Percentiles rank a stretch among this genome's conserved stretches.
Conservation (phyloP, 2,113 vertebrate genomes). For the Vulpes vulpes region DNA sequence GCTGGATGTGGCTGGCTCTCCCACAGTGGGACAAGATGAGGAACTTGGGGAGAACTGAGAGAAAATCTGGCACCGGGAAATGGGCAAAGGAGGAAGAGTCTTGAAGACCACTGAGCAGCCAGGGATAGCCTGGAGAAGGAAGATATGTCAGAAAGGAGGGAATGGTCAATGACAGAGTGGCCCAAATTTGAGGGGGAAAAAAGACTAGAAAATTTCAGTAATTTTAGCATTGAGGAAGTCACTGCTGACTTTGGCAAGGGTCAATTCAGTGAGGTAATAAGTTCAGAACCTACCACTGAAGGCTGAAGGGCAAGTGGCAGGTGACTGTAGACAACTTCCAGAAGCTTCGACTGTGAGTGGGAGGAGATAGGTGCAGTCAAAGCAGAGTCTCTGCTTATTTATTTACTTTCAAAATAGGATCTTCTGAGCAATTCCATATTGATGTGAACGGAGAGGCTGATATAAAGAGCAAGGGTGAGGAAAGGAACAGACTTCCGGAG, state of each 20-base stretch:
- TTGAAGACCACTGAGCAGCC: fast-evolving
- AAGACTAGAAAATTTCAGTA: not conserved
- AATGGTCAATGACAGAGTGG: not conserved
- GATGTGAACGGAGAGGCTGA: not conserved
- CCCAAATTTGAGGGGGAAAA: not conserved
- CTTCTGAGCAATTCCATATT: not conserved
- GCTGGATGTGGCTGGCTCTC: too few species aligned
- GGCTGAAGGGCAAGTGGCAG: not conserved
- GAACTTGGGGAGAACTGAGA: not conserved
- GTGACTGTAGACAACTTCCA: not conserved
- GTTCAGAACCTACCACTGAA: not conserved
- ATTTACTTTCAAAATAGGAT: not conserved
- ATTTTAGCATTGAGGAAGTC: not conserved
- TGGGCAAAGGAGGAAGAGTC: not conserved
- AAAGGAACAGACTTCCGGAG: not conserved
- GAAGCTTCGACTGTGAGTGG: not conserved
- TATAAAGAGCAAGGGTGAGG: not conserved
- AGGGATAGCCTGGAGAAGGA: not conserved
- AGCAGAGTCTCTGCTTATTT: not conserved
- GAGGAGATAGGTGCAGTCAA: fast-evolving
- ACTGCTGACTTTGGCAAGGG: not conserved
- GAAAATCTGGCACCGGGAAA: not conserved
- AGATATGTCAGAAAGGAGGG: not conserved
- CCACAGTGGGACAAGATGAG: not conserved
- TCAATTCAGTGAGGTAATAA: not conserved